Conservation (phyloP, 1,140 invertebrate species). For the Euglossa dilemma region DNA sequence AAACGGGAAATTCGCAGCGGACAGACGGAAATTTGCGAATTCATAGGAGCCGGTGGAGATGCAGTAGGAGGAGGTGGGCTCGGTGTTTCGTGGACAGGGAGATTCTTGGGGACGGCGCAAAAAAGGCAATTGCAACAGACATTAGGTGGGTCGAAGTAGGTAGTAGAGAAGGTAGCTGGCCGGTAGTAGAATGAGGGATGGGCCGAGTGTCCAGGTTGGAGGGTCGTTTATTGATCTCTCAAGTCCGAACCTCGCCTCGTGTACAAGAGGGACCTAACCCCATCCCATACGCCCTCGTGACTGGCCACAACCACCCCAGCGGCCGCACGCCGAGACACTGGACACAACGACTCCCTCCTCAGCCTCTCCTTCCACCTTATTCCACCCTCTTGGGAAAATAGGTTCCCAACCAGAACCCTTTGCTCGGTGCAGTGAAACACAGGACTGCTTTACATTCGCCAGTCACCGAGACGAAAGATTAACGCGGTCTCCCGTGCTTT, state of each 20-base stretch:
- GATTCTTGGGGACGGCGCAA: background rate
- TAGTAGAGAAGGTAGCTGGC: constrained; percentile 68
- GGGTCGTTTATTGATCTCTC: constrained; percentile 83
- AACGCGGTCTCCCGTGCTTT: background rate
- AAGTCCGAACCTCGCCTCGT: constrained; percentile 80
- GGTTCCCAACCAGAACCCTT: constrained; percentile 76
- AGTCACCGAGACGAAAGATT: background rate
- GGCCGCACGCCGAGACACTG: constrained; percentile 79
- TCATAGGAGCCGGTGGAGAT: background rate
- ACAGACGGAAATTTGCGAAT: background rate
- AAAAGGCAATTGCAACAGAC: constrained; percentile 55
- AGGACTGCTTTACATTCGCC: background rate
- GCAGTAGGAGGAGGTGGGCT: background rate
- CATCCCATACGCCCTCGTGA: constrained; percentile 79
- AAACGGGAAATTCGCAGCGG: background rate
- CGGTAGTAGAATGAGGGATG: constrained; percentile 70
- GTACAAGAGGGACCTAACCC: constrained; percentile 80
- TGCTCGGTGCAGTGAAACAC: constrained; percentile 53
- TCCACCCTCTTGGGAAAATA: constrained; percentile 76
- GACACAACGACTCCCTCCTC: constrained; percentile 78
- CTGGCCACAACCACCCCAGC: constrained; percentile 80
- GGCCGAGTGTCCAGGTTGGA: constrained; percentile 80
- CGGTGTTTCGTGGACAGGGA: background rate
- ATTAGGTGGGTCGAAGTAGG: constrained; percentile 51
- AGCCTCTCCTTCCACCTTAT: constrained; percentile 67